Base-by-base conservation (phyloP, 2,888 invertebrate genomes). In the Leptinotarsa rubiginosa region DNA sequence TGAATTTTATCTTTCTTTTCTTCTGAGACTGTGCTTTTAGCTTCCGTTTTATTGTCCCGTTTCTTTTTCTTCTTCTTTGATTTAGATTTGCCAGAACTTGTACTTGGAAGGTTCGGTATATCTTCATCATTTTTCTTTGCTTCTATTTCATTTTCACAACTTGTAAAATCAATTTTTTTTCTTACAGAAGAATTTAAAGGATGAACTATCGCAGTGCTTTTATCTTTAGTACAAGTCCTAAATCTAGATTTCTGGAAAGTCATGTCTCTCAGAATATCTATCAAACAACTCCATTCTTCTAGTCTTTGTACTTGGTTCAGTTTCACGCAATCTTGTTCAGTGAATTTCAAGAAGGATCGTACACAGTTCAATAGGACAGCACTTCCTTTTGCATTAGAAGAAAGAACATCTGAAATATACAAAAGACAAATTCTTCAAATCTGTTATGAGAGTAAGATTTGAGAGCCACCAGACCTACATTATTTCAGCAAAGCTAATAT, bases 271-370 rank as follows among this genome's bases (percentile, higher is more conserved):
- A 77, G 65, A 68, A 77, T 70, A 47, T 75, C 59, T 65, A 70
- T 59, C 3, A 77, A 59, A 59, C 52, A 31, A 25, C 67, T 52
- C 74, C 75, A 77, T 25, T 69, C 18, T 16, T 68, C 25, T 16
- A 41, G 15, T 41, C 65, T 62, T 13, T 62, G 22, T 22, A 68
- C 70, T 49, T 66, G 56, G n/a, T 66, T 64, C n/a, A 74, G 49
- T 16, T 77, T 50, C 15, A 77, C 70, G 16, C 54, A 74, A 56
- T 77, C 77, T 47, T 67, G 59, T 68, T 77, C 77, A 3, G 67
- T 69, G 52, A 74, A 70, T 47, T 70, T 75, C 25, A 75, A 50
- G 68, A 75, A 75, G 15, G 75, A 31, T 52, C 75, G 65, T 13
- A 77, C 50, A 52, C 70, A 67, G 12, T 72, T 75, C 22, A 77